Conservation (phyloP, 2,888 invertebrate genomes). For the Drosophila merina region DNA sequence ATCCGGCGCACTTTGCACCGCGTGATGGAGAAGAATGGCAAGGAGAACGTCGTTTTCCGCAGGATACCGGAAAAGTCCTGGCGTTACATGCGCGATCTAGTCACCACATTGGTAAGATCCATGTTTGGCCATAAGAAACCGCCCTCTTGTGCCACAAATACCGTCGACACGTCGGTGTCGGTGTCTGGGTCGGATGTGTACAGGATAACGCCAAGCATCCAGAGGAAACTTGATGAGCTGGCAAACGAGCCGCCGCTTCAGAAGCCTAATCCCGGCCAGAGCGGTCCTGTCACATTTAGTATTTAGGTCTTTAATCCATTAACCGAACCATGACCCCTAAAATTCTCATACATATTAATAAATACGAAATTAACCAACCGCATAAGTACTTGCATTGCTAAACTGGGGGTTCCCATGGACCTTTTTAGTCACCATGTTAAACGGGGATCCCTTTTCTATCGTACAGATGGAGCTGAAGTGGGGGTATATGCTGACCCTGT, state of each 20-base stretch:
- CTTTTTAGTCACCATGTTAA: neutral
- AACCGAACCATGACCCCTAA: constrained; percentile 22
- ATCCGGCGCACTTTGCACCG: constrained; percentile 68
- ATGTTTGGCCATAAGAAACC: constrained; percentile 56
- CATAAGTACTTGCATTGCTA: constrained; percentile 33
- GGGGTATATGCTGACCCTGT: constrained; percentile 95
- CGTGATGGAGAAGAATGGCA: constrained; percentile 82
- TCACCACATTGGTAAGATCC: constrained; percentile 93
- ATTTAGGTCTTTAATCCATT: constrained; percentile 34
- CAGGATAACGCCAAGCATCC: constrained; percentile 75
- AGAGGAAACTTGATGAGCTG: constrained; percentile 69
- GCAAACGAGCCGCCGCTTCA: constrained; percentile 58
- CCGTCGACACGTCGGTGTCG: constrained; percentile 1
- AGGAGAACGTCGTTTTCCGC: constrained; percentile 80
- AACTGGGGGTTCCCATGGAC: neutral
- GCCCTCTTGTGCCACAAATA: constrained; percentile 18
- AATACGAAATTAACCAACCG: constrained; percentile 43
- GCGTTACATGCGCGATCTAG: constrained; percentile 91
- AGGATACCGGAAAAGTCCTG: constrained; percentile 87
- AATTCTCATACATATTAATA: constrained; percentile 52
- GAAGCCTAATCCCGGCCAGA: constrained; percentile 23
- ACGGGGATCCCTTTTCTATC: neutral
- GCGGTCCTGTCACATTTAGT: constrained; percentile 52
- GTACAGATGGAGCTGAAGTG: constrained; percentile 88
- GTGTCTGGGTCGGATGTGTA: constrained; percentile 61